Base-by-base conservation (phyloP, 1,140 invertebrate genomes). In the Andrena cerasifolii region DNA sequence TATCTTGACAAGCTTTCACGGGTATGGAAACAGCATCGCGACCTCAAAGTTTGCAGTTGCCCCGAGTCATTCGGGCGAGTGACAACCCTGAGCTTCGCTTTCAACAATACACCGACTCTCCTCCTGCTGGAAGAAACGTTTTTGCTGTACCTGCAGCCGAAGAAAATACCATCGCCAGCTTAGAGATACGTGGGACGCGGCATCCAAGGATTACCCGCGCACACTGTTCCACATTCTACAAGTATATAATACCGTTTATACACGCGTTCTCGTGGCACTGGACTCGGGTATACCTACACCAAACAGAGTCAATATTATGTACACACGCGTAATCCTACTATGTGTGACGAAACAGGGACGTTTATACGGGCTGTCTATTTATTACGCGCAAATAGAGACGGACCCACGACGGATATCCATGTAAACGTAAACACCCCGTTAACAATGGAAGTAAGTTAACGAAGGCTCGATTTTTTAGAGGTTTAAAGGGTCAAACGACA, bases 101-200 rank as follows among this genome's bases (percentile, higher is more conserved):
- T 51, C 21, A 28, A 36, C 47, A 72, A 61, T 61, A n/a, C n/a
- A 72, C 26, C 21, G 12, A 53, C 21, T 47, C n/a, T 24, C 14
- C n/a, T n/a, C n/a, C n/a, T n/a, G n/a, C 6, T n/a, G 36, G 40
- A 71, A 71, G 67, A 47, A 71, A 58, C 40, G n/a, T n/a, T n/a
- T n/a, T 8, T 12, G 8, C 5, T 8, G 14, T 7, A 8, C 21
- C 28, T 58, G 21, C 26, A 7, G 12, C 5, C n/a, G n/a, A n/a
- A n/a, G 53, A 71, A 33, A 1, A 21, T 6, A 26, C 12, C 5
- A 33, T 24, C 51, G 0, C 12, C 24, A 26, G n/a, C 51, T 51
- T 49, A 65, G 49, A 68, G 54, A 54, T 54, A 43, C n/a, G 43
- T 45, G 43, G 1, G 3, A 16, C 5, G 43, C 3, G 43, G 12